Percentiles rank a stretch among this genome's conserved stretches.
These are phyloP conservation scores for Lophotriccus pileatus DNA, from an alignment of 2,797 vertebrate species.

Conservation along the genomic window DNA sequence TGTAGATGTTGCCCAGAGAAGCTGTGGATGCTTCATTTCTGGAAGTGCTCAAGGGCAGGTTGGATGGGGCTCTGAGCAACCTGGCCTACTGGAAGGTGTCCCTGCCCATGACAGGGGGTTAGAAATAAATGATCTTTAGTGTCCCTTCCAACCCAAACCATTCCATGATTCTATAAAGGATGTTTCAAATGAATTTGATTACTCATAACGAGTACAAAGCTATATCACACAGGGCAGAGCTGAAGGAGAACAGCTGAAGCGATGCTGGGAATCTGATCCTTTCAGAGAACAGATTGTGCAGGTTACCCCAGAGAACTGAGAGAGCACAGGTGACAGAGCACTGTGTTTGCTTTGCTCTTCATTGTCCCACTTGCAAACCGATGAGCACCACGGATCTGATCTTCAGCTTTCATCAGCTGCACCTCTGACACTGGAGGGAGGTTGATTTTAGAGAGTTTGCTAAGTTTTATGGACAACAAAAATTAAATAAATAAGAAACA, in stretches of 20 bases:
- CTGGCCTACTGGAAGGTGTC: rapidly evolving
- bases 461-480: not conserved
- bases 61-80: rapidly evolving
- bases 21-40: not conserved
- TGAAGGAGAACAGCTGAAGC: not conserved
- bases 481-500: not conserved
- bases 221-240: not conserved
- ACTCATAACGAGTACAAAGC: not conserved
- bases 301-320: not conserved
- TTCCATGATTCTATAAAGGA: rapidly evolving
- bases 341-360: not conserved
- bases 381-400: not conserved
- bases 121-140: not conserved
- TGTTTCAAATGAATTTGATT: not conserved
- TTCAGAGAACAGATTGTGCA: not conserved
- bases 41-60: rapidly evolving
- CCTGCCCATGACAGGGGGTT: rapidly evolving
- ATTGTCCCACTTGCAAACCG: not conserved
- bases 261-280: not conserved
- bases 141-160: not conserved
- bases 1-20: not conserved
- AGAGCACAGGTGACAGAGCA: not conserved
- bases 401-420: not conserved
- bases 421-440: not conserved
- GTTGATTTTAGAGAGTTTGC: not conserved